Evolutionary conservation across 2,888 invertebrate species (phyloP).

Genomic region (Lissonota sp.): DNA sequence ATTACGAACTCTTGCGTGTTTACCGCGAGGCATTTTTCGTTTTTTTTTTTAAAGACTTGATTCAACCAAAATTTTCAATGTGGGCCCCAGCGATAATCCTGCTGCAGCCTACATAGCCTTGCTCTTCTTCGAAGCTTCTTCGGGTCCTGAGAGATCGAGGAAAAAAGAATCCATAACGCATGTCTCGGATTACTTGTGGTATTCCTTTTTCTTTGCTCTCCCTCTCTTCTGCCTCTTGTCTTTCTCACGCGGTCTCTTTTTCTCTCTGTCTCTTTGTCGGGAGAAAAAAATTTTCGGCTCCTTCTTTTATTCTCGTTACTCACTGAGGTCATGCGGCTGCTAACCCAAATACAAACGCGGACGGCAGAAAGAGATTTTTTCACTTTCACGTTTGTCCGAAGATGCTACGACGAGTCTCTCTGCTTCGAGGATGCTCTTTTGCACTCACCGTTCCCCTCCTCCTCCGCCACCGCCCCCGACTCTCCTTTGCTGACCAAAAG

Average conservation of each 20-base stretch:
- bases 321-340: constrained; percentile 61
- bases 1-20: constrained; percentile 60
- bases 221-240: background rate
- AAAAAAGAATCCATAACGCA: constrained; percentile 45
- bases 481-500: constrained; percentile 4
- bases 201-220: constrained; percentile 23
- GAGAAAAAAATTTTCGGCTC: background rate
- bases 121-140: constrained; percentile 45
- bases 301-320: constrained; percentile 48
- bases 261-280: background rate
- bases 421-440: constrained; percentile 17
- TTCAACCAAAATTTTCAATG: constrained; percentile 51
- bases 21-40: constrained; percentile 13
- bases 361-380: constrained; percentile 41
- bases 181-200: constrained; percentile 27
- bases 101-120: constrained; percentile 21
- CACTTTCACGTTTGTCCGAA: constrained; percentile 63
- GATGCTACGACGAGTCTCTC: constrained; percentile 11
- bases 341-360: constrained; percentile 59
- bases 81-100: constrained; percentile 25
- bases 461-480: no score
- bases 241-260: background rate
- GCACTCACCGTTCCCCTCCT: background rate
- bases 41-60: constrained; percentile 13
- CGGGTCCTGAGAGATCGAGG: background rate